Percentiles rank a stretch among this genome's conserved stretches.
phyloP scores from a whole-genome alignment of 2,797 vertebrate genomes.

The Macropus fuliginosus region DNA sequence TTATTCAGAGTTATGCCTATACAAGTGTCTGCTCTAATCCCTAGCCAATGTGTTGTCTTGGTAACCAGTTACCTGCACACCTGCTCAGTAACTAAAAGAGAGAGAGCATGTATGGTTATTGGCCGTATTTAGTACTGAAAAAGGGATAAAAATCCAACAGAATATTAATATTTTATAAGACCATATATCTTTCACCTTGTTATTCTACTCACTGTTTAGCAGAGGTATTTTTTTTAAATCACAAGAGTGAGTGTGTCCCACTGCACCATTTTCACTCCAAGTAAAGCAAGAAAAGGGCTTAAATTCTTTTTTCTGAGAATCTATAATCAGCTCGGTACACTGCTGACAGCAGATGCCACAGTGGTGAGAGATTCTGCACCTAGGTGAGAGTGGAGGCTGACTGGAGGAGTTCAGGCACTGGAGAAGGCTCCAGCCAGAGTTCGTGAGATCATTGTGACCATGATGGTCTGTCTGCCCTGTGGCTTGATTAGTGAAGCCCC shows the following conservation, averaged over 20 bases:
- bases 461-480: conserved; percentile 63
- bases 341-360: conserved; percentile 77
- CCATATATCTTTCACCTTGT: conserved; percentile 81
- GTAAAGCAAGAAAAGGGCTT: conserved; percentile 74
- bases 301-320: conserved; percentile 71
- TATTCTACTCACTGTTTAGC: conserved; percentile 71
- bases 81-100: conserved; percentile 84
- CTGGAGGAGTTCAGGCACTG: conserved; percentile 71
- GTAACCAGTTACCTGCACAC: conserved; percentile 90
- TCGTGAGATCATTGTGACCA: conserved; percentile 70
- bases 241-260: conserved; percentile 70
- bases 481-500: conserved; percentile 75
- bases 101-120: conserved; percentile 83
- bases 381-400: conserved; percentile 69
- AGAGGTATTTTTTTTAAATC: conserved; percentile 78
- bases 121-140: conserved; percentile 84
- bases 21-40: conserved; percentile 87
- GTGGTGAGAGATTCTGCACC: conserved; percentile 72
- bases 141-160: conserved; percentile 85
- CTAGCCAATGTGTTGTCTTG: conserved; percentile 87
- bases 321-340: conserved; percentile 71
- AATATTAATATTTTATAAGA: conserved; percentile 88
- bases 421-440: conserved; percentile 69
- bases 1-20: conserved; percentile 88
- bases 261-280: conserved; percentile 49